A percentile compares a stretch with the other conserved stretches of the same genome.
Evolutionary conservation across 92 coral and sea anemone genomes (phyloP).

Genomic region (Zoanthus gigantus): DNA sequence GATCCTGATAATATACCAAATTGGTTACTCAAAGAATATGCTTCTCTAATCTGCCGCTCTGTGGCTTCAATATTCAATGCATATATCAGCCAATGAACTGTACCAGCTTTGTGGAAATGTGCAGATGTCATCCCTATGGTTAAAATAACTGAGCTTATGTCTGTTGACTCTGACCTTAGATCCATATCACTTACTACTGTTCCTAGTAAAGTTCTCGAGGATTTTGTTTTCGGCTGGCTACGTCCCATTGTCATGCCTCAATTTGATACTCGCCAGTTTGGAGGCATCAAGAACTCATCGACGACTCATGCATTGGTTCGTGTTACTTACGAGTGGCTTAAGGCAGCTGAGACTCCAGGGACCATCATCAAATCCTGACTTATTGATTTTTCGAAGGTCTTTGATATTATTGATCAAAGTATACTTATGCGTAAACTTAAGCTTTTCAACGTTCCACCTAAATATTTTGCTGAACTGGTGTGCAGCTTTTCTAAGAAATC

Average conservation of each 20-base stretch:
- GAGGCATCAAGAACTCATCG: constrained; percentile 59
- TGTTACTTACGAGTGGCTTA: constrained; percentile 58
- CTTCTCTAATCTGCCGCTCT: constrained; percentile 27
- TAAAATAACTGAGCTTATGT: constrained; percentile 45
- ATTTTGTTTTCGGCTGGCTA: constrained; percentile 60
- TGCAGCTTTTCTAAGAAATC: constrained; percentile 58
- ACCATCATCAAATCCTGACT: constrained; percentile 60
- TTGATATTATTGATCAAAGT: constrained; percentile 62
- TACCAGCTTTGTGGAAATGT: too few species aligned
- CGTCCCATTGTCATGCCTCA: constrained; percentile 45
- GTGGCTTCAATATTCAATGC: constrained; percentile 48
- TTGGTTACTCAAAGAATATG: constrained; percentile 47
- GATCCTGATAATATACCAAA: constrained; percentile 41
- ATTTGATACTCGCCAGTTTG: constrained; percentile 55
- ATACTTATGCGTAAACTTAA: constrained; percentile 55
- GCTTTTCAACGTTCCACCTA: constrained; percentile 48
- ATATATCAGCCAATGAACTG: constrained; percentile 54
- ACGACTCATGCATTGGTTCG: constrained; percentile 56
- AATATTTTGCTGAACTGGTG: constrained; percentile 59
- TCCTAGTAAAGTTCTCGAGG: constrained; percentile 60
- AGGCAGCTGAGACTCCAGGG: constrained; percentile 42
- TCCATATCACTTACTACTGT: constrained; percentile 58
- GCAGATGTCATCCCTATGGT: neutral
- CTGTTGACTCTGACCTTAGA: constrained; percentile 57
- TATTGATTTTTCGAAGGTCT: constrained; percentile 73